These are phyloP conservation scores for Spatulosminthurus flaviceps DNA, from an alignment of 2,888 invertebrate species.

Conservation along the genomic window DNA sequence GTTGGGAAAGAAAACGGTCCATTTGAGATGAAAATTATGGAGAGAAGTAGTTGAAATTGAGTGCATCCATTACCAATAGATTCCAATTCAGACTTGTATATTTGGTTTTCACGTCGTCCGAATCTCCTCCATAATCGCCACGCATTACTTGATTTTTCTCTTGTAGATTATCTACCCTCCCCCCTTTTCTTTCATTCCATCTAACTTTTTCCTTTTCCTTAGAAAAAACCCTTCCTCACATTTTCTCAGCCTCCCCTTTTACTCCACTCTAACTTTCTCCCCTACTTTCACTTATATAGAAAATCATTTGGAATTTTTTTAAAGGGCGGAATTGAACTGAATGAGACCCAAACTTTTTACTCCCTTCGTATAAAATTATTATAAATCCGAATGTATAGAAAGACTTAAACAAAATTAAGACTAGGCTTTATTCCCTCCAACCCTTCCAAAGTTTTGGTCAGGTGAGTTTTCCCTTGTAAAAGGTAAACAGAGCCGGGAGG, in stretches of 20 bases:
- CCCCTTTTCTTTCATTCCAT: not conserved
- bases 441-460: not conserved
- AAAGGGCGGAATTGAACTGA: no score
- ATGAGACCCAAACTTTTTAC: no score
- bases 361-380: no score
- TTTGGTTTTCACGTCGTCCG: constrained; percentile 5
- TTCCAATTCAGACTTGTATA: not conserved
- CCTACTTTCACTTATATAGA: no score
- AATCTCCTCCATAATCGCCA: constrained; percentile 18
- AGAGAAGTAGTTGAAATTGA: constrained; percentile 3
- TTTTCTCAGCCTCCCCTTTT: no score
- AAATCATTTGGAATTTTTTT: no score
- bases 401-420: not conserved
- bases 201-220: not conserved
- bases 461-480: constrained; percentile 7
- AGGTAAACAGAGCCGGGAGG: not conserved
- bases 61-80: constrained; percentile 18
- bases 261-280: no score
- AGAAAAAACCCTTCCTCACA: not conserved
- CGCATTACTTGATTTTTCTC: not conserved
- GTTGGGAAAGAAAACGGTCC: constrained; percentile 5
- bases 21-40: constrained; percentile 3
- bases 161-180: not conserved
- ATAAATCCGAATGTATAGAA: no score
- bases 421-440: not conserved